These are phyloP conservation scores for Ceratotherium simum DNA, from an alignment of 2,113 vertebrate genomes.

Conservation along the genomic window DNA sequence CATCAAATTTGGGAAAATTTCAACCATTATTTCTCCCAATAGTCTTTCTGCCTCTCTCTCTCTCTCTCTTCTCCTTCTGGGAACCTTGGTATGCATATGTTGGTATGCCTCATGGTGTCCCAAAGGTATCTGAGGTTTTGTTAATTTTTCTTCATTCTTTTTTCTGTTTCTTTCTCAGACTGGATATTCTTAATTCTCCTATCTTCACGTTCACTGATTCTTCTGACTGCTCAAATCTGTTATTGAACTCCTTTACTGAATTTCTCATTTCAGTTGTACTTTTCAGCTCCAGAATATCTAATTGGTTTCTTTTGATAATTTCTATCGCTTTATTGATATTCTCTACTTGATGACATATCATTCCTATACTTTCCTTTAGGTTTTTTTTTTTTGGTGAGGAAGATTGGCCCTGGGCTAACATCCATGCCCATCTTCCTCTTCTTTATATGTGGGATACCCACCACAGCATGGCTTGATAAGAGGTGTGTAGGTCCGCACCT, in stretches of 20 bases:
- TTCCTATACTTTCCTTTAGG: background rate
- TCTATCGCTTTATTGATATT: background rate
- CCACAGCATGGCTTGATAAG: no score
- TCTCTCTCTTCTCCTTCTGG: background rate
- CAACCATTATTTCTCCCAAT: background rate
- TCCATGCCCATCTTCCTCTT: no score
- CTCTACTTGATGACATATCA: background rate
- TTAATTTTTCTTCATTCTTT: background rate
- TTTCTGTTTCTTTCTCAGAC: background rate
- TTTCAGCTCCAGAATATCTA: background rate
- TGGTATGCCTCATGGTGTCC: background rate
- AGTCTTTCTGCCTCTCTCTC: background rate
- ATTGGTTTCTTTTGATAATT: background rate
- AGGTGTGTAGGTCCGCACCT: no score
- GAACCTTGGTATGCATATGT: background rate
- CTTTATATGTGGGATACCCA: no score
- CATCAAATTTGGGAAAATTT: background rate
- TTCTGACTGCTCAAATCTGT: background rate
- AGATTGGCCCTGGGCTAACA: no score
- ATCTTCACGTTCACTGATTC: background rate
- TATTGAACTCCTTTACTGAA: background rate
- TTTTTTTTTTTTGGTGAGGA: no score
- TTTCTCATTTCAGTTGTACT: background rate
- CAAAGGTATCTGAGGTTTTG: background rate
- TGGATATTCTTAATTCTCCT: background rate